Conservation (phyloP, 1,140 invertebrate species). For the Apis dorsata region DNA sequence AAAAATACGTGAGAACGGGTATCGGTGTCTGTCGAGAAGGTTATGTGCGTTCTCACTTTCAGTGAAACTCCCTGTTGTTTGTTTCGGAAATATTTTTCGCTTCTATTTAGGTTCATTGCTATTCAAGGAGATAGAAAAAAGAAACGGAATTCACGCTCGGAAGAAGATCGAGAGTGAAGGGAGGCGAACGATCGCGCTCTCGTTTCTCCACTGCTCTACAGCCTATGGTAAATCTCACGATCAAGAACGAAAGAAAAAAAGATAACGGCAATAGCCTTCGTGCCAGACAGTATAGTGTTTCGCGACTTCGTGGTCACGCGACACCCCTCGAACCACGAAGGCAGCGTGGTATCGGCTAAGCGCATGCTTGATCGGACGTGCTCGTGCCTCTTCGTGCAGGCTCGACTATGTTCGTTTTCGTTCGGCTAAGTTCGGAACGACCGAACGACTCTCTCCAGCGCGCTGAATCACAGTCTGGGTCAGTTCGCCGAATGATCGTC, state of each 20-base stretch:
- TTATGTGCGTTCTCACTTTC: constrained; percentile 42
- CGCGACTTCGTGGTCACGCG: constrained; percentile 64
- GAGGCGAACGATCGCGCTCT: constrained; percentile 38
- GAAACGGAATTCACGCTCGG: constrained; percentile 43
- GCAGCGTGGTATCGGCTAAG: constrained; percentile 48
- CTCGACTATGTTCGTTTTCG: no score
- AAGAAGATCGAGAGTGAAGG: constrained; percentile 17
- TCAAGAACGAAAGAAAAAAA: constrained; percentile 59
- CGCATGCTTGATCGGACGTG: constrained; percentile 40
- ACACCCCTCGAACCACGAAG: constrained; percentile 59
- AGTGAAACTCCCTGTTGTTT: constrained; percentile 52
- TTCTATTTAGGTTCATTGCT: constrained; percentile 10
- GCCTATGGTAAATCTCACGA: constrained; percentile 55
- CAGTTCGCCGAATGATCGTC: constrained; percentile 62
- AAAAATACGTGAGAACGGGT: constrained; percentile 64
- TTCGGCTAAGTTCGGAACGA: constrained; percentile 1
- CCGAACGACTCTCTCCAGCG: constrained; percentile 49
- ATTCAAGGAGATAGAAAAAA: constrained; percentile 17
- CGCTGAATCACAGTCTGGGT: constrained; percentile 64
- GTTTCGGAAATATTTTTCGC: constrained; percentile 5
- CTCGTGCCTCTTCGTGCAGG: constrained; percentile 22
- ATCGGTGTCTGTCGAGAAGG: not conserved
- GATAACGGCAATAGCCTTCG: constrained; percentile 60
- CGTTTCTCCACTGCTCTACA: constrained; percentile 31
- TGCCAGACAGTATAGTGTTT: constrained; percentile 63